Evolutionary conservation across 1,140 invertebrate species (phyloP), one percentile per base, ranked within the genome.

Genomic region (Frieseomelitta varia): DNA sequence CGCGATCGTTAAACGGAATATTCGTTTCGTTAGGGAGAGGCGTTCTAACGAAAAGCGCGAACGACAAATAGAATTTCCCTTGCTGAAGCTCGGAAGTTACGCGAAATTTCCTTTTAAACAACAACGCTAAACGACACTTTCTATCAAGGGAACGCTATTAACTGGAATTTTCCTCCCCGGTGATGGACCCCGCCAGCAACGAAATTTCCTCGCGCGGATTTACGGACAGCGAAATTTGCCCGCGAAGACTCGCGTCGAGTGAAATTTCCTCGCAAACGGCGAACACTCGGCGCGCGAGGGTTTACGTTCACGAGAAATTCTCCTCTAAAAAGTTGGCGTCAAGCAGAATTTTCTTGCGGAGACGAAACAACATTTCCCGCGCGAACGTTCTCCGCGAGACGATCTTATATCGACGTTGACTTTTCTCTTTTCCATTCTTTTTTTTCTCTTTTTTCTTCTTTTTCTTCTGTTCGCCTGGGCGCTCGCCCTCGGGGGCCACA

Each of bases 361-460:
- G 8, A 69, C 17, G 15, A 27, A 80, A 71, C 55, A 53, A 47
- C 56, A 30, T 80, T 71, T 72, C n/a, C 27, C 10, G 17, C 27
- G 47, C 47, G 51, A 79, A 79, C n/a, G n/a, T n/a, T n/a, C n/a
- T n/a, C n/a, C 27, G 47, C 47, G 51, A 79, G 69, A 56, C 65
- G 78, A 56, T 71, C 53, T 69, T 56, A 11, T 30, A 27, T 39
- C 53, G n/a, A 4, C 4, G 10, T 61, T 21, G 10, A 69, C 51
- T 80, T 72, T 58, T 30, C 17, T 30, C 17, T 73, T 15, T 27
- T 2, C 8, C 10, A 24, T 30, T 17, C 12, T 65, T n/a, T n/a
- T n/a, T n/a, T n/a, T n/a, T 14, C 39, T 8, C 21, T 47, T 24
- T 15, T 8, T 17, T 11, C n/a, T 47, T 15, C n/a, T 24, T 63